Base-by-base conservation (phyloP, 2,797 vertebrate genomes). In the Centroberyx gerrardi region DNA sequence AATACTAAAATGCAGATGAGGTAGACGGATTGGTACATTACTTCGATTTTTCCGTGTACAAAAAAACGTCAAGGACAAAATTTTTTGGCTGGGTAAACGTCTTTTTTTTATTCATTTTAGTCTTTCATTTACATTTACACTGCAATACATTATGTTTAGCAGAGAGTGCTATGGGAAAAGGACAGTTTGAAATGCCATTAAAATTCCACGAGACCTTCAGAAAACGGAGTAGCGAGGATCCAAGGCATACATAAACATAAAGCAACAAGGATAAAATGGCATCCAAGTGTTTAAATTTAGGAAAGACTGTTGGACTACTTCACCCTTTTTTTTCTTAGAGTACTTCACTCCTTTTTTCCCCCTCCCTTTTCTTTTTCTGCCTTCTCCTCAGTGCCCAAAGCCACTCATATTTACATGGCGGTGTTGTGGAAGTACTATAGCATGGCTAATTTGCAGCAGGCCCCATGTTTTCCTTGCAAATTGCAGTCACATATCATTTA, bases 401-500 rank as follows among this genome's bases (percentile, higher is more conserved):
- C 82, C 67, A 33, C 72, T 62, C 56, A 56, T 62, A 72, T 88
- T 86, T 85, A 80, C 78, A 68, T 70, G 63, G 52, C 69, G 68
- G 74, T 71, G 62, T 74, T 80, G 64, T 84, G 79, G 88, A 87
- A 88, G 84, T 72, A 0, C 55, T 73, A 68, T 74, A 77, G 84
- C 78, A 81, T 46, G 75, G 65, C 86, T 90, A 82, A 89, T 91
- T 92, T 91, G 76, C 86, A 88, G 80, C 80, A 80, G 78, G 60
- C 82, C 81, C 74, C 22, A 48, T 90, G 81, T 91, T 93, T 92
- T 92, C 76, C 82, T 83, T 86, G 70, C 82, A 91, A 94, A 94
- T 91, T 92, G 89, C 87, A 81, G 84, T 90, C 88, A 88, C 86
- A 87, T 88, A 84, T 90, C 86, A 91, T 91, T 94, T 91, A 89